Evolutionary conservation across 2,113 vertebrate species (phyloP), one percentile per base, ranked within the genome.

Genomic region (Mugil cephalus): DNA sequence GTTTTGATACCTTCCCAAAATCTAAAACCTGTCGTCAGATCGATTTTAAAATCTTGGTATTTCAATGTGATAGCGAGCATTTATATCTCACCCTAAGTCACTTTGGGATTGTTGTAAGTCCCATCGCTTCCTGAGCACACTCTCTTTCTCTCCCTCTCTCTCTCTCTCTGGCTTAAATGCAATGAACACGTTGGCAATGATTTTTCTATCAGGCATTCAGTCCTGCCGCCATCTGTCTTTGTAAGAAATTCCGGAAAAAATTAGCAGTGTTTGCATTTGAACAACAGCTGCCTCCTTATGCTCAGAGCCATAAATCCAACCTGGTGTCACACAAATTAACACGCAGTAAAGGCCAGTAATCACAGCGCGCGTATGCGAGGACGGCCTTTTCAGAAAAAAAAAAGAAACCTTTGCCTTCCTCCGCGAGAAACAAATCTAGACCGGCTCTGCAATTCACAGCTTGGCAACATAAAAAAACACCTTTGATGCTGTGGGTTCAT

Each of bases 161-260:
- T 15, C 15, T 9, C 4, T 63, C 38, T 64, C 71, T 77, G 72
- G 59, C 80, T 70, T 72, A 24, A 82, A 68, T 36, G 7, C 30
- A 66, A 73, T 55, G 46, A 84, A 72, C 65, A 69, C 15, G 36
- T 69, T 79, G 72, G 65, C 19, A 78, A 50, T 19, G 48, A 66
- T 63, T 84, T 80, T 70, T 77, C 62, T 45, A 64, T 56, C 61
- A 77, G 42, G 50, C n/a, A 66, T 77, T 84, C 63, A 69, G 62
- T 66, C 10, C 72, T 65, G 39, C 46, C 6, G 54, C 80, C 77
- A 83, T 87, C 80, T 87, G 80, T 72, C 42, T 73, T 45, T 56
- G 75, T 53, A 55, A 77, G 64, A 43, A 47, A 69, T 52, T 61
- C 34, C 52, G 54, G 54, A 40, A 61, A 60, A 77, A 70, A 58